phyloP scores from a whole-genome alignment of 2,888 invertebrate genomes.

The Agonopterix alstromeriana region DNA sequence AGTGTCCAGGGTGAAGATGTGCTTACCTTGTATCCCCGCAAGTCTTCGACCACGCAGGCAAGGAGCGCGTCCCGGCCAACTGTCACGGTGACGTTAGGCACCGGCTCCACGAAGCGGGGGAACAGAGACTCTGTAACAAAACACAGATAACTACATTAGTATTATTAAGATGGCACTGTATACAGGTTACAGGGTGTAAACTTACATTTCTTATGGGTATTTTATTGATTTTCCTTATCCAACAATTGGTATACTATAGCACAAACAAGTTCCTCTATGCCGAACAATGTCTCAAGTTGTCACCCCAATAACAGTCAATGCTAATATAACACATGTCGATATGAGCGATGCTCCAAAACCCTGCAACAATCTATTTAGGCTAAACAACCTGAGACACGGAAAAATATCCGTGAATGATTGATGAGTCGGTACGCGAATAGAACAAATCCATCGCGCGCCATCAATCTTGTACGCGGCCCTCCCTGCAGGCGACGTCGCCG shows the following conservation, averaged over 20 bases:
- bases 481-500: conserved; percentile 60
- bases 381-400: conserved; percentile 73
- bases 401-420: conserved; percentile 75
- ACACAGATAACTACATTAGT: background rate
- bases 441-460: conserved; percentile 72
- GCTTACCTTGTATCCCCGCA: conserved; percentile 88
- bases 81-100: conserved; percentile 93
- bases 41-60: conserved; percentile 93
- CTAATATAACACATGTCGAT: conserved; percentile 57
- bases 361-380: conserved; percentile 70
- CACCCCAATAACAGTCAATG: conserved; percentile 29
- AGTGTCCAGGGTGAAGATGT: background rate
- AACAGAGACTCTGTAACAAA: conserved; percentile 70
- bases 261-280: background rate
- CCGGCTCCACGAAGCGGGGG: conserved; percentile 91
- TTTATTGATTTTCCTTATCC: no score
- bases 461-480: conserved; percentile 60
- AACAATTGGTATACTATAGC: no score
- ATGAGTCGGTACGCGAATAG: conserved; percentile 70
- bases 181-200: no score
- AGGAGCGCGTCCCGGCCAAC: conserved; percentile 91
- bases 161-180: no score
- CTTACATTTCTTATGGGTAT: no score
- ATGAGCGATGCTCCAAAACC: conserved; percentile 47
- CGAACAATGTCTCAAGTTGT: background rate